Evolutionary conservation across 2,888 invertebrate genomes (phyloP), one percentile per base, ranked within the genome.

Genomic region (Tiliacea aurago): DNA sequence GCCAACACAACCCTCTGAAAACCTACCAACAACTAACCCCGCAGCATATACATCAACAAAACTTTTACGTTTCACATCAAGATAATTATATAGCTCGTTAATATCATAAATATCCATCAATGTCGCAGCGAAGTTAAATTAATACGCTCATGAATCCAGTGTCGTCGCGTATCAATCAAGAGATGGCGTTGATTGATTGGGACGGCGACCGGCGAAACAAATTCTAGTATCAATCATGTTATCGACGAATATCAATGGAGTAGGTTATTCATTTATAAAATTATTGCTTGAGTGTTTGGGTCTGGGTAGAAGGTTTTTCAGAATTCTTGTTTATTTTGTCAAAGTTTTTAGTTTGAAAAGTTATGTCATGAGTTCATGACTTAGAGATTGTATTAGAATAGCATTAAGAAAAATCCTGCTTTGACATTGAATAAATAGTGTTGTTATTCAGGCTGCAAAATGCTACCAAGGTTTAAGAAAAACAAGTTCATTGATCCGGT

Each of bases 151-250:
- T 92, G 94, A 93, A 92, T 92, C 91, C 93, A 89, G 91, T 94
- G 93, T 94, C 94, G 92, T 90, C 93, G 91, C 84, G 88, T 91
- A 95, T 95, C 96, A 93, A 94, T 96, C 95, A 95, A 85, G 70
- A 75, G 81, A 58, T 86, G 89, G 86, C 88, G 86, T 87, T 94
- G 95, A 95, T 95, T 93, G 95, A 95, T 94, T 89, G 89, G 90
- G 86, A 85, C 90, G 91, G 90, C 92, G 91, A 88, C 91, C 87
- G 87, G 77, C 88, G 89, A 90, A 91, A 92, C 91, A 90, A 87
- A 90, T 88, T 89, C 89, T 88, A 84, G 88, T 91, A 93, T 92
- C 92, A 85, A 92, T 91, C 93, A 92, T 90, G 84, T 73, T 81
- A 87, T 86, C 83, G 84, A 86, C 76, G 84, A 84, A 84, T 85